These are phyloP conservation scores for Sinocyclocheilus anshuiensis DNA, from an alignment of 2,113 vertebrate species.

Conservation along the genomic window DNA sequence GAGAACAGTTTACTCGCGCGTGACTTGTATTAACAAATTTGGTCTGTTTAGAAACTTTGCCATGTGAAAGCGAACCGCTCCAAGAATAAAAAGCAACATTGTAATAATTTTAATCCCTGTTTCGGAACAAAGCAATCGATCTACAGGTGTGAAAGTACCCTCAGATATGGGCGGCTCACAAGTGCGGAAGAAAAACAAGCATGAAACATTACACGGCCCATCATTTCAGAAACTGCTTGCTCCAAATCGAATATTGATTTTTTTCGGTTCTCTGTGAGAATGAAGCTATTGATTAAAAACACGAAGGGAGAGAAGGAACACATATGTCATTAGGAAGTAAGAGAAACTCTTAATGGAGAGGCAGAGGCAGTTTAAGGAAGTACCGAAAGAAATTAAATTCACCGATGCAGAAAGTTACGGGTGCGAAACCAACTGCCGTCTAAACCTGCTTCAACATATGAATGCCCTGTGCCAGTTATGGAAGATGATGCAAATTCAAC, in stretches of 20 bases:
- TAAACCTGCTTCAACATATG: conserved; percentile 26
- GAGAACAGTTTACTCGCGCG: too few species aligned
- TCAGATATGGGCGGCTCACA: conserved; percentile 46
- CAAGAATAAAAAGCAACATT: too few species aligned
- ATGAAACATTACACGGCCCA: conserved; percentile 42
- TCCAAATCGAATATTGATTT: conserved; percentile 66
- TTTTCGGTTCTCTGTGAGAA: conserved; percentile 19
- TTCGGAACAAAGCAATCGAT: too few species aligned
- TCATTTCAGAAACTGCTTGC: conserved; percentile 56
- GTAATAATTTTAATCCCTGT: too few species aligned
- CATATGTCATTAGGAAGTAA: conserved; percentile 60
- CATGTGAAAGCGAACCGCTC: too few species aligned
- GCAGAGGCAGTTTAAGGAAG: conserved; percentile 51
- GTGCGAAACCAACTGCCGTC: conserved; percentile 1
- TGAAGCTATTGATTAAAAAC: conserved; percentile 49
- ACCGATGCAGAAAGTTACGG: conserved; percentile 21
- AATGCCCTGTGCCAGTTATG: conserved; percentile 26
- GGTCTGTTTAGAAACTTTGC: too few species aligned
- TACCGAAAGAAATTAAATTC: conserved; percentile 3
- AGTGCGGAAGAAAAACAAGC: conserved; percentile 12
- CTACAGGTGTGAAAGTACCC: too few species aligned
- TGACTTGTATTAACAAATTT: too few species aligned
- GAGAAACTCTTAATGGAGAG: conserved; percentile 47
- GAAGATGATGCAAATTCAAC: conserved; percentile 17
- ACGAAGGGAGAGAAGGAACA: conserved; percentile 53